Base-by-base conservation (phyloP, 2,888 invertebrate species). In the Acanthoscelides obtectus region DNA sequence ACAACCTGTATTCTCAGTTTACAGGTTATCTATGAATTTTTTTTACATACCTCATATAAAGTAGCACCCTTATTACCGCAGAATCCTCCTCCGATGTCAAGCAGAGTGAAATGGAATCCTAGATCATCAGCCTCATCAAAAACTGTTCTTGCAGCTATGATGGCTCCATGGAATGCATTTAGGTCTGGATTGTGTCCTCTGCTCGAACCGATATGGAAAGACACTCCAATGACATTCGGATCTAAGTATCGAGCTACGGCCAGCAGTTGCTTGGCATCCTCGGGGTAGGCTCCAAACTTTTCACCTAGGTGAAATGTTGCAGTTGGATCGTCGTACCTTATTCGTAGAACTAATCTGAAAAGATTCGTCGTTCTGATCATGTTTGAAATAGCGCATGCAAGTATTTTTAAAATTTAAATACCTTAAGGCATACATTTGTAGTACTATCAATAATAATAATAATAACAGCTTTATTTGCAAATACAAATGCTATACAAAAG, bases 1-100 rank as follows among this genome's bases (percentile, higher is more conserved):
- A 8, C 25, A 3, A 8, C 25, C 25, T 25, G 25, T 25, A 25
- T 25, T 25, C 6, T 45, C 45, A 4, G 17, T 45, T 12, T 45
- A 12, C 1, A 12, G 17, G 1, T 45, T 45, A 12, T 17, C 17
- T 12, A 17, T n/a, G n/a, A n/a, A n/a, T n/a, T n/a, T n/a, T n/a
- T n/a, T n/a, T n/a, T n/a, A n/a, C n/a, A n/a, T 81, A 94, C 93
- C 92, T 92, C 90, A 70, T 88, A 87, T 77, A 94, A 91, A 72
- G 89, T 87, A 25, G 90, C 85, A 78, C 88, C 88, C 68, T 66
- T 22, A 3, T 63, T 66, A 66, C 73, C 75, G 21, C 72, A 70
- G 72, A 27, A 75, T 66, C 73, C 73, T 19, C 73, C 75, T 63
- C 76, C 76, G 25, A 76, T 75, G 69, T 76, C 74, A 17, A 76